These are phyloP conservation scores for Mirza zaza DNA, from an alignment of 2,113 vertebrate species.

Conservation along the genomic window DNA sequence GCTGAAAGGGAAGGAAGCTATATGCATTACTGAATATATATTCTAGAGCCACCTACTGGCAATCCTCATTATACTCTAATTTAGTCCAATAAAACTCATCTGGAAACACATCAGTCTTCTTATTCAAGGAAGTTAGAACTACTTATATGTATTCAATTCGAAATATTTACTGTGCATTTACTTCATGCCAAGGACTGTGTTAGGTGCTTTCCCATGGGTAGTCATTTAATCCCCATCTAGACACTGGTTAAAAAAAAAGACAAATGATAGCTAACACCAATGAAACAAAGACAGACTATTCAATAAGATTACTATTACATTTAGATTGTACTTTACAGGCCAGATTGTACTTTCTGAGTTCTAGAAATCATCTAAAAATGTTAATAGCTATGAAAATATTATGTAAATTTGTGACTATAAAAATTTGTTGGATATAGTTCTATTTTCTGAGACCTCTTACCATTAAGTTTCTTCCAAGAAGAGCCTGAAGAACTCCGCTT, in stretches of 20 bases:
- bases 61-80: not conserved
- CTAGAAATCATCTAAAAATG: constrained; percentile 15
- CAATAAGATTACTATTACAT: not conserved
- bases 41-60: constrained; percentile 56
- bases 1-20: constrained; percentile 1
- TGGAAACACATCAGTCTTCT: not conserved
- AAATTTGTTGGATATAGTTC: constrained; percentile 17
- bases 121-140: not conserved
- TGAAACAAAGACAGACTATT: not conserved
- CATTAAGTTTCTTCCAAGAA: constrained; percentile 92
- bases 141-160: not conserved
- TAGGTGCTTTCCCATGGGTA: not conserved
- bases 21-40: not conserved
- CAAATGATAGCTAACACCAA: not conserved
- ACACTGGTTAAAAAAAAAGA: not conserved
- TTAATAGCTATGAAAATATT: constrained; percentile 4
- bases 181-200: not conserved
- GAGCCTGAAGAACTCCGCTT: constrained; percentile 94
- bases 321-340: not conserved
- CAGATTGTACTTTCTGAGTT: too few species aligned
- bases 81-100: not conserved
- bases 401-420: not conserved
- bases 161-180: not conserved
- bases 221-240: constrained; percentile 14
- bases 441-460: constrained; percentile 82